A percentile compares a stretch with the other conserved stretches of the same genome.
phyloP scores from a whole-genome alignment of 1,140 invertebrate genomes.

The Magallana angulata region DNA sequence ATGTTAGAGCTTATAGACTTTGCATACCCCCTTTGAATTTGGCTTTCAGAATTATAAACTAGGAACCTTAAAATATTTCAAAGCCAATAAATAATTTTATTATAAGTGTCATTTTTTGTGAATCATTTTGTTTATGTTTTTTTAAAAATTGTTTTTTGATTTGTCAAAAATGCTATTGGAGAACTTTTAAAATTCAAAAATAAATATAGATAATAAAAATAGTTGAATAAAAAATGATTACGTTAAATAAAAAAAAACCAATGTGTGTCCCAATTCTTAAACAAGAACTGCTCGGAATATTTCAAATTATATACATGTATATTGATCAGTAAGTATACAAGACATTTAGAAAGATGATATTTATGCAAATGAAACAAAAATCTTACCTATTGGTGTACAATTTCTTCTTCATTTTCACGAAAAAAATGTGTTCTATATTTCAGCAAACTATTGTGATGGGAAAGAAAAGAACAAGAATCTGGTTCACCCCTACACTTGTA shows the following conservation, averaged over 20 bases:
- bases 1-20: not conserved
- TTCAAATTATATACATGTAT: too few species aligned
- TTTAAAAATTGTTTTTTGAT: too few species aligned
- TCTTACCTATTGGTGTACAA: too few species aligned
- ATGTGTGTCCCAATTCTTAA: too few species aligned
- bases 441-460: constrained; percentile 22
- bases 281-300: too few species aligned
- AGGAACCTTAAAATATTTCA: not conserved
- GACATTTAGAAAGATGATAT: too few species aligned
- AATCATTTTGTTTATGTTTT: not conserved
- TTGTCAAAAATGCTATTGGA: too few species aligned
- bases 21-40: not conserved
- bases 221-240: not conserved
- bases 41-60: not conserved
- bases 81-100: not conserved
- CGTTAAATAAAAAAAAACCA: not conserved
- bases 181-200: not conserved
- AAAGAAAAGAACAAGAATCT: constrained; percentile 5
- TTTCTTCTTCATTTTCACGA: not conserved
- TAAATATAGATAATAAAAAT: not conserved
- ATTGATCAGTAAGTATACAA: too few species aligned
- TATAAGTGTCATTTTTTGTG: not conserved
- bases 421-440: not conserved
- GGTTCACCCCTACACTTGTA: constrained; percentile 22
- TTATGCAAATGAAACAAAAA: too few species aligned